Percentiles rank a stretch among this genome's conserved stretches.
phyloP scores from a whole-genome alignment of 2,888 invertebrate genomes.

The Megamerina dolium region DNA sequence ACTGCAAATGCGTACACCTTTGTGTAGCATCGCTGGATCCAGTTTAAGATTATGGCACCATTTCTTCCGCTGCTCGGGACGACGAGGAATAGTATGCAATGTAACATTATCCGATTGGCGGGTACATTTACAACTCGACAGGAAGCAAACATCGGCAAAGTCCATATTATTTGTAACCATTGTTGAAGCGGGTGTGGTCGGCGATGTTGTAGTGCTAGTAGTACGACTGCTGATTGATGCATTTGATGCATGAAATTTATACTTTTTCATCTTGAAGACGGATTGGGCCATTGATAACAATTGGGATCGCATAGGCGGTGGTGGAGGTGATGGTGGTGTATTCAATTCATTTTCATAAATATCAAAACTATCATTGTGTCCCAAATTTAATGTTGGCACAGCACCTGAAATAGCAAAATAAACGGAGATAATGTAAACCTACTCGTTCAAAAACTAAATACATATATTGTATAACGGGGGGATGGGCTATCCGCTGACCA shows the following conservation, averaged over 20 bases:
- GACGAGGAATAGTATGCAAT: slow-evolving; percentile 38
- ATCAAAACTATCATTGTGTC: slow-evolving; percentile 40
- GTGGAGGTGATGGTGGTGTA: slow-evolving; percentile 33
- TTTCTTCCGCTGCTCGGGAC: slow-evolving; percentile 39
- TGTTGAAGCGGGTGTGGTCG: slow-evolving; percentile 7
- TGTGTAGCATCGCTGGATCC: slow-evolving; percentile 35
- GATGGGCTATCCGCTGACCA: too few relatives aligned
- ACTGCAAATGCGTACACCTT: slow-evolving; percentile 39
- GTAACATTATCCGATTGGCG: slow-evolving; percentile 35
- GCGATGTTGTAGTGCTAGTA: slow-evolving; percentile 7
- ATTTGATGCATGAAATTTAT: background rate
- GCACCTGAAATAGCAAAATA: slow-evolving; percentile 25
- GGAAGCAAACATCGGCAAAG: slow-evolving; percentile 30
- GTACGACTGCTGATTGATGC: background rate
- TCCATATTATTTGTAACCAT: slow-evolving; percentile 18
- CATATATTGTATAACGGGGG: too few relatives aligned
- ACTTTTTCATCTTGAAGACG: background rate
- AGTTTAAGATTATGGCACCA: slow-evolving; percentile 43
- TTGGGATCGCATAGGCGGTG: slow-evolving; percentile 13
- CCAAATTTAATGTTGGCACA: slow-evolving; percentile 38
- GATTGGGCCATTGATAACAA: slow-evolving; percentile 1
- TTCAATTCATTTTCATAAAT: slow-evolving; percentile 41
- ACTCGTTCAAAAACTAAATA: background rate
- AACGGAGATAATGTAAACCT: background rate
- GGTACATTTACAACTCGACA: slow-evolving; percentile 40